Conservation (phyloP, 2,113 vertebrate genomes). For the Megaceryle maxima region DNA sequence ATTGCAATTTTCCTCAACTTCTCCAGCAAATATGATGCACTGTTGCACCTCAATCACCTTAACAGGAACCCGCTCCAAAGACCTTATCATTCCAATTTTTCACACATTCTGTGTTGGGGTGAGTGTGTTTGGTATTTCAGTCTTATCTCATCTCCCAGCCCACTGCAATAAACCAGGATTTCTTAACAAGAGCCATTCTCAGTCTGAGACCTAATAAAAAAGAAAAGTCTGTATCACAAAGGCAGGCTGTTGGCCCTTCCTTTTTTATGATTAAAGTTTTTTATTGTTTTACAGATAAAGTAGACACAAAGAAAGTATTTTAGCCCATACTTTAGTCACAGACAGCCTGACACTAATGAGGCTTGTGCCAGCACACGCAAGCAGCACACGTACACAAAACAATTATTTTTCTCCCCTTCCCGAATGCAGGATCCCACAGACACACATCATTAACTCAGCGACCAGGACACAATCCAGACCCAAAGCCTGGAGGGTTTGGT, state of each 20-base stretch:
- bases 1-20: slow-evolving; percentile 31
- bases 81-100: slow-evolving; percentile 8
- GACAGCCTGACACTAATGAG: background rate
- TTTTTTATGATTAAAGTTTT: background rate
- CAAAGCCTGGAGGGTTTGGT: background rate
- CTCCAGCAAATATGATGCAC: background rate
- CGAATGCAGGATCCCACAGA: rapidly evolving
- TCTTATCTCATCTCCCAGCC: slow-evolving; percentile 46
- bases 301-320: background rate
- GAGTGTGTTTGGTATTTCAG: background rate
- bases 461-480: background rate
- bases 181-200: background rate
- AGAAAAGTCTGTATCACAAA: background rate
- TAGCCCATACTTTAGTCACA: background rate
- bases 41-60: background rate
- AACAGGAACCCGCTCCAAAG: background rate
- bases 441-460: background rate
- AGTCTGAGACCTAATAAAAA: slow-evolving; percentile 12
- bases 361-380: background rate
- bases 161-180: background rate
- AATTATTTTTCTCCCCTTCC: background rate
- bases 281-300: slow-evolving; percentile 11
- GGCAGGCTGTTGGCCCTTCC: background rate
- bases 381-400: background rate
- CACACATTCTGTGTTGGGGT: background rate